Evolutionary conservation across 2,888 invertebrate genomes (phyloP).

Genomic region (Ichneumoninae sp.): DNA sequence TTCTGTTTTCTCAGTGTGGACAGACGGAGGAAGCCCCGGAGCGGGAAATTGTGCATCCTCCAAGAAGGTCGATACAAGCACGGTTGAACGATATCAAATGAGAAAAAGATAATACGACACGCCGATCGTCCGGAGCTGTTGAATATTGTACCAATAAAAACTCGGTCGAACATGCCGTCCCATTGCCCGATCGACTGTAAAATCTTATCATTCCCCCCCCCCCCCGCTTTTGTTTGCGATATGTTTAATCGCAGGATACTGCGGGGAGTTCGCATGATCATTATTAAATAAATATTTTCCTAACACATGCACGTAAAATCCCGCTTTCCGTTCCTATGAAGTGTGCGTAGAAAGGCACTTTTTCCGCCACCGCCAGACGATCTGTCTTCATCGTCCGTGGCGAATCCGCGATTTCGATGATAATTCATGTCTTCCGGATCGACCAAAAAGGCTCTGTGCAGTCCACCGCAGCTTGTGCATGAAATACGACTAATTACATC

Average conservation of each 20-base stretch:
- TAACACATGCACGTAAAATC: no score
- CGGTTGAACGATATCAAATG: neutral
- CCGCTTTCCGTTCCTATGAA: no score
- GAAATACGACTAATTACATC: conserved; percentile 60
- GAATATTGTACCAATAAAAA: neutral
- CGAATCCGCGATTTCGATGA: neutral
- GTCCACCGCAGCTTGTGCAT: conserved; percentile 11
- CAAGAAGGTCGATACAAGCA: neutral
- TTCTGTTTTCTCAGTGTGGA: no score
- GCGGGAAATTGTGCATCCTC: neutral
- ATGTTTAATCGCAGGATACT: neutral
- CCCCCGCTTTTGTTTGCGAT: neutral
- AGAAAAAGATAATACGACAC: neutral
- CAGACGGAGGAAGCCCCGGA: neutral
- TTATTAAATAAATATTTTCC: neutral
- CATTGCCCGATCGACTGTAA: neutral
- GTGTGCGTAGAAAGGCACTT: no score
- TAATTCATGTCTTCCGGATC: conserved; percentile 7
- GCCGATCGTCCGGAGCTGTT: neutral
- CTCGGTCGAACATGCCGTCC: neutral
- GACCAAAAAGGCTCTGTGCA: neutral
- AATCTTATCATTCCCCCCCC: neutral
- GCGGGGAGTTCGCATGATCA: neutral
- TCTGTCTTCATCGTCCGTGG: neutral
- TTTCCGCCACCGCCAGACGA: neutral